Evolutionary conservation across 2,888 invertebrate species (phyloP).

Genomic region (Stenchaetothrips biformis): DNA sequence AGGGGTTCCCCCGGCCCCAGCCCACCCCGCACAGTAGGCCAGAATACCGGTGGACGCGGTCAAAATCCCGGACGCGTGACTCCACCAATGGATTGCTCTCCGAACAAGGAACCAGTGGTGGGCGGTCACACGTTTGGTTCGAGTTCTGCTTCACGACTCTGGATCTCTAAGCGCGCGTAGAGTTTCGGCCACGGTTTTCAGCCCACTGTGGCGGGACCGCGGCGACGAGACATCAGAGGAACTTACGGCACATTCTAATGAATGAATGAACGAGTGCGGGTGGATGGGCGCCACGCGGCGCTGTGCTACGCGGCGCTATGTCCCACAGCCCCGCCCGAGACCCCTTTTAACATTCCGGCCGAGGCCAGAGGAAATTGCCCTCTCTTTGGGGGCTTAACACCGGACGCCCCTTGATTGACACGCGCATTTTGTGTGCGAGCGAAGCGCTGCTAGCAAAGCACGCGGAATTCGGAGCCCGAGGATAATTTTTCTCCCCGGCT

Average conservation of each 20-base stretch:
- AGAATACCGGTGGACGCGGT: too few relatives aligned
- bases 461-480: neutral
- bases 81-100: too few relatives aligned
- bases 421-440: slow-evolving; percentile 15
- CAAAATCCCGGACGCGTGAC: too few relatives aligned
- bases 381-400: neutral
- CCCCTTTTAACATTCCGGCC: slow-evolving; percentile 9
- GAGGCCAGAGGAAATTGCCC: neutral
- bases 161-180: too few relatives aligned
- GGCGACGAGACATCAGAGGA: neutral
- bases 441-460: neutral
- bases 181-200: too few relatives aligned
- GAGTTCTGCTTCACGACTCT: too few relatives aligned
- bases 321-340: too few relatives aligned
- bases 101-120: too few relatives aligned
- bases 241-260: neutral
- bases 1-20: too few relatives aligned
- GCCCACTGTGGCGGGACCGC: neutral
- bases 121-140: too few relatives aligned
- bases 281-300: neutral
- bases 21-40: too few relatives aligned
- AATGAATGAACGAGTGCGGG: neutral
- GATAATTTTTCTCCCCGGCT: slow-evolving; percentile 15
- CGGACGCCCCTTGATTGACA: slow-evolving; percentile 20
- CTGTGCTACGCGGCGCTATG: neutral